A percentile compares a stretch with the other conserved stretches of the same genome.
Conservation (phyloP, 2,113 vertebrate genomes). For the Nothoprocta perdicaria region DNA sequence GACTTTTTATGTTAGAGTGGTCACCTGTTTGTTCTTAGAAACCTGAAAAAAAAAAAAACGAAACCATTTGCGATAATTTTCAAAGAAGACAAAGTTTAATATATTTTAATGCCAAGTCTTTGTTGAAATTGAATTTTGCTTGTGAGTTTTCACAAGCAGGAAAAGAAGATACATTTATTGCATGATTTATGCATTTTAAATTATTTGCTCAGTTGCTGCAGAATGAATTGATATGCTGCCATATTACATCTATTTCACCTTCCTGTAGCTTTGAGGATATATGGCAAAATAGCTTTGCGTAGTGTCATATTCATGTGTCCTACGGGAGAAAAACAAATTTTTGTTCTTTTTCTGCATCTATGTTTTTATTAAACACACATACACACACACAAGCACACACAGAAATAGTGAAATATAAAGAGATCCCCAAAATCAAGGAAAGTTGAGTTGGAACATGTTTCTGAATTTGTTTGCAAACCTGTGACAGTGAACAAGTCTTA, state of each 20-base stretch:
- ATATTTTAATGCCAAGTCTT: constrained; percentile 43
- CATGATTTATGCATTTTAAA: constrained; percentile 53
- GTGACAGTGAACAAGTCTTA: constrained; percentile 70
- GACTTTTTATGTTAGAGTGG: neutral
- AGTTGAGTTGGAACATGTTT: constrained; percentile 70
- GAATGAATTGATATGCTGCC: constrained; percentile 45
- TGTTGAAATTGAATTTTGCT: constrained; percentile 28
- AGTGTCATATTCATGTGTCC: constrained; percentile 78
- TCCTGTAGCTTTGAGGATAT: constrained; percentile 68
- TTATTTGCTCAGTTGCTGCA: constrained; percentile 41
- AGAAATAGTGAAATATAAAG: constrained; percentile 69
- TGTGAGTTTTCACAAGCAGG: constrained; percentile 50
- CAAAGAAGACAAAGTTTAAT: neutral
- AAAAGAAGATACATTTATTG: constrained; percentile 10
- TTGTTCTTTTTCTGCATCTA: constrained; percentile 72
- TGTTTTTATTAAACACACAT: constrained; percentile 75
- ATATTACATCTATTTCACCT: constrained; percentile 65
- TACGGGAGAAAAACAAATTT: constrained; percentile 52
- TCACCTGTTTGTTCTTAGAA: neutral
- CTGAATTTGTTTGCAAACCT: constrained; percentile 78
- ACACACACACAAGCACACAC: neutral
- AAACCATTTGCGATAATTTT: neutral
- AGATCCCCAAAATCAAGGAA: constrained; percentile 77
- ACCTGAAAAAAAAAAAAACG: neutral
- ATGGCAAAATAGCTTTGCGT: constrained; percentile 66